These are phyloP conservation scores for Caenorhabditis wallacei DNA, from an alignment of 2,888 invertebrate species.

Conservation along the genomic window DNA sequence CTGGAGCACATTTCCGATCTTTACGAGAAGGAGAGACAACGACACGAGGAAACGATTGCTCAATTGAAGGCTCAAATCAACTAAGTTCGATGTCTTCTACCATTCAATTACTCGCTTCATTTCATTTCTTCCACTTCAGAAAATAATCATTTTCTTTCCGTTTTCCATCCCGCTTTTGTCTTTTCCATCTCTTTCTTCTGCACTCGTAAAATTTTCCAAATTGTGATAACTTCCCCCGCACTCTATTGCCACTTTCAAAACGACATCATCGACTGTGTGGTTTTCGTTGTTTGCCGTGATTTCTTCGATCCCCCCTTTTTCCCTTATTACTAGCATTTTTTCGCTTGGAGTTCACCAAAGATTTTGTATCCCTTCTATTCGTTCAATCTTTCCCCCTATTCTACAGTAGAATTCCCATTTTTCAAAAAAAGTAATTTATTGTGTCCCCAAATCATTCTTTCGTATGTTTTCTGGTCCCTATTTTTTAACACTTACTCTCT, in stretches of 20 bases:
- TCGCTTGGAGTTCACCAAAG: conserved; percentile 18
- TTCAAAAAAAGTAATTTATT: conserved; percentile 44
- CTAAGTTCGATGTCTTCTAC: neutral
- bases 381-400: too few species aligned
- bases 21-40: neutral
- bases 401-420: too few species aligned
- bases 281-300: conserved; percentile 48
- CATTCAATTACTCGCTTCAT: conserved; percentile 28
- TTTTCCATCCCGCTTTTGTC: conserved; percentile 2
- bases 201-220: conserved; percentile 25
- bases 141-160: conserved; percentile 48
- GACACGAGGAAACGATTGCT: neutral
- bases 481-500: neutral
- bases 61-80: conserved; percentile 8
- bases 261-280: conserved; percentile 23
- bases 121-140: neutral
- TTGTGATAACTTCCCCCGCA: conserved; percentile 43
- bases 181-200: conserved; percentile 2
- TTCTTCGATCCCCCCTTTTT: neutral
- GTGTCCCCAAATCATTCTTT: neutral
- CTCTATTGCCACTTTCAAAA: neutral
- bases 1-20: neutral
- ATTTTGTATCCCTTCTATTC: conserved; percentile 1
- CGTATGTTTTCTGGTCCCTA: neutral
- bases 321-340: conserved; percentile 35